These are phyloP conservation scores for Metopia argyrocephala DNA, from an alignment of 2,888 invertebrate genomes.

Conservation along the genomic window DNA sequence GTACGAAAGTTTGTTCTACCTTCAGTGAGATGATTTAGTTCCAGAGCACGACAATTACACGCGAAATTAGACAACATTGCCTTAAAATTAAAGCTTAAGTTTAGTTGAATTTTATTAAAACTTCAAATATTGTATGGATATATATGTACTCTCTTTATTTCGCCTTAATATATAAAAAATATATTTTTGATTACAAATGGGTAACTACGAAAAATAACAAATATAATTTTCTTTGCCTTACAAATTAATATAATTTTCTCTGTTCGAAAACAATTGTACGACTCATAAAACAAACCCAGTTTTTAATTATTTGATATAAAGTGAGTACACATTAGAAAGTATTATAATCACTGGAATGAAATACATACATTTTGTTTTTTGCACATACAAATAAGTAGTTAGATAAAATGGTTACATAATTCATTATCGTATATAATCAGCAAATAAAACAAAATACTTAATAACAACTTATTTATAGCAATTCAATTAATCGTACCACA, in stretches of 20 bases:
- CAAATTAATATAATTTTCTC: conserved; percentile 29
- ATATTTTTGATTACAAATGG: conserved; percentile 32
- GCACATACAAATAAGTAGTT: not conserved
- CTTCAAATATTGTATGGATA: not conserved
- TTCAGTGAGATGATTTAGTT: no score
- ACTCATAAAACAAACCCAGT: conserved; percentile 18
- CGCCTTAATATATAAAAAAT: conserved; percentile 49
- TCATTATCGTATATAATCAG: not conserved
- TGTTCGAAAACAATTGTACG: not conserved
- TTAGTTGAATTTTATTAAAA: no score
- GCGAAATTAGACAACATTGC: no score
- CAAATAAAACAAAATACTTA: conserved; percentile 11
- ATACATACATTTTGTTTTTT: conserved; percentile 34
- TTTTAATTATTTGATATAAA: no score
- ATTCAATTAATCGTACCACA: conserved; percentile 7
- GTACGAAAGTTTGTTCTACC: no score
- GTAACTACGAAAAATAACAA: conserved; percentile 24
- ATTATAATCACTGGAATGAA: conserved; percentile 56
- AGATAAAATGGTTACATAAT: not conserved
- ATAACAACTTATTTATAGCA: conserved; percentile 6
- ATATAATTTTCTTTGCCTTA: conserved; percentile 34
- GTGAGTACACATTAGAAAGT: not conserved
- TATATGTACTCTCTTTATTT: conserved; percentile 11
- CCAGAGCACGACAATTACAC: no score
- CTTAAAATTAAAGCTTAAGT: no score